These are phyloP conservation scores for Otus sunia DNA, from an alignment of 2,113 vertebrate genomes.

Conservation along the genomic window DNA sequence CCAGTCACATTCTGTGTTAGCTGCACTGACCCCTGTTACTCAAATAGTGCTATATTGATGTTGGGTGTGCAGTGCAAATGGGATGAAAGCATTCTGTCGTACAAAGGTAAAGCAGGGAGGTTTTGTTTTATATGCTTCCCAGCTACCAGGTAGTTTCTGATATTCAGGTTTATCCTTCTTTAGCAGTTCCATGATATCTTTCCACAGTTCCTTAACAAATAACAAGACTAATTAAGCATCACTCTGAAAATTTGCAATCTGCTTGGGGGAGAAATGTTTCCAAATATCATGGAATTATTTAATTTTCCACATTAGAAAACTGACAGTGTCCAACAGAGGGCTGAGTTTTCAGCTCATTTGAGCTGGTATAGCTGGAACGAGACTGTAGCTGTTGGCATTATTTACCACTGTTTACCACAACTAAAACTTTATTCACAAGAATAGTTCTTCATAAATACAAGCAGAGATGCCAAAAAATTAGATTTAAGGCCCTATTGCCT, in stretches of 20 bases:
- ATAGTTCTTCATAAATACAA: constrained; percentile 18
- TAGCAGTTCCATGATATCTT: background rate
- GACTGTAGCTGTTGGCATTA: background rate
- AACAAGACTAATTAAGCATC: constrained; percentile 53
- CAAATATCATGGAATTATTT: background rate
- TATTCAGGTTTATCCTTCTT: constrained; percentile 55
- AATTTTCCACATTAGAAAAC: background rate
- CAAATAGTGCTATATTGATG: background rate
- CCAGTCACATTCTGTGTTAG: background rate
- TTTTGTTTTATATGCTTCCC: constrained; percentile 29
- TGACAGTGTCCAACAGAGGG: background rate
- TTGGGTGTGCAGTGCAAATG: background rate
- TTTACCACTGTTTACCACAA: constrained; percentile 31
- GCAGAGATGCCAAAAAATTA: background rate
- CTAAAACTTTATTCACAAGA: constrained; percentile 27
- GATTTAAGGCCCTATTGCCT: constrained; percentile 4
- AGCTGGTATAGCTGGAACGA: background rate
- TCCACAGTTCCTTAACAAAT: constrained; percentile 46
- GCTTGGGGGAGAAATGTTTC: background rate
- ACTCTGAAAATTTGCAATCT: constrained; percentile 38
- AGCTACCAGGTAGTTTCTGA: constrained; percentile 21
- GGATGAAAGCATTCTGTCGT: constrained; percentile 13
- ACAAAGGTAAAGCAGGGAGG: background rate
- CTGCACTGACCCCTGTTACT: background rate
- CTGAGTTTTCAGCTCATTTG: constrained; percentile 1